phyloP scores from a whole-genome alignment of 2,797 vertebrate genomes.

The Cyclopterus lumpus region DNA sequence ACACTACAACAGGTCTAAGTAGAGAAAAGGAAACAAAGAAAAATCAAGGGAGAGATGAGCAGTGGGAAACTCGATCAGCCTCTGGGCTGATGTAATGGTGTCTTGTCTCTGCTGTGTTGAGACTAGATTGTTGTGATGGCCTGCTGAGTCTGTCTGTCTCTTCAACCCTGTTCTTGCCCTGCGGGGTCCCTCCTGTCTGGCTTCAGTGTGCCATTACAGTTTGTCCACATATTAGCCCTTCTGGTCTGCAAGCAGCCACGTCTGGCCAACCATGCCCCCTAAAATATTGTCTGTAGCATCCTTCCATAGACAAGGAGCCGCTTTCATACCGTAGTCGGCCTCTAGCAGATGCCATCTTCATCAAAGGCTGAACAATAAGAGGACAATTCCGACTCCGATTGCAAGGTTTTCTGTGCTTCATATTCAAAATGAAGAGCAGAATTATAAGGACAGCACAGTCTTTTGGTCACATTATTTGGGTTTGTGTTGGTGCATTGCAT shows the following conservation, averaged over 20 bases:
- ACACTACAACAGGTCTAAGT: slow-evolving; percentile 36
- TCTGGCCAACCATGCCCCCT: slow-evolving; percentile 10
- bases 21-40: slow-evolving; percentile 41
- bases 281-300: slow-evolving; percentile 26
- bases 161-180: slow-evolving; percentile 37
- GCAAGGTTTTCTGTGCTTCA: slow-evolving; percentile 21
- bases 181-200: slow-evolving; percentile 42
- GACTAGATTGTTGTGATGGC: slow-evolving; percentile 63
- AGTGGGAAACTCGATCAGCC: slow-evolving; percentile 34
- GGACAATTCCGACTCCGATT: slow-evolving; percentile 16
- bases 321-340: slow-evolving; percentile 47
- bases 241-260: slow-evolving; percentile 28
- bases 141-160: slow-evolving; percentile 60
- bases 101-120: slow-evolving; percentile 58
- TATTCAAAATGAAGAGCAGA: slow-evolving; percentile 28
- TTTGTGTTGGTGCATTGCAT: slow-evolving; percentile 16
- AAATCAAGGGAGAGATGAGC: slow-evolving; percentile 38
- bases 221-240: slow-evolving; percentile 15
- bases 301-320: slow-evolving; percentile 39
- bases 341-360: slow-evolving; percentile 34
- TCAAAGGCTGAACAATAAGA: slow-evolving; percentile 43
- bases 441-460: slow-evolving; percentile 5
- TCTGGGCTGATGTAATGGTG: slow-evolving; percentile 59
- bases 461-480: neutral
- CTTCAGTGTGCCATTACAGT: slow-evolving; percentile 60